Percentiles rank a stretch among this genome's conserved stretches.
These are phyloP conservation scores for Artibeus jamaicensis DNA, from an alignment of 2,797 vertebrate species.

Conservation along the genomic window DNA sequence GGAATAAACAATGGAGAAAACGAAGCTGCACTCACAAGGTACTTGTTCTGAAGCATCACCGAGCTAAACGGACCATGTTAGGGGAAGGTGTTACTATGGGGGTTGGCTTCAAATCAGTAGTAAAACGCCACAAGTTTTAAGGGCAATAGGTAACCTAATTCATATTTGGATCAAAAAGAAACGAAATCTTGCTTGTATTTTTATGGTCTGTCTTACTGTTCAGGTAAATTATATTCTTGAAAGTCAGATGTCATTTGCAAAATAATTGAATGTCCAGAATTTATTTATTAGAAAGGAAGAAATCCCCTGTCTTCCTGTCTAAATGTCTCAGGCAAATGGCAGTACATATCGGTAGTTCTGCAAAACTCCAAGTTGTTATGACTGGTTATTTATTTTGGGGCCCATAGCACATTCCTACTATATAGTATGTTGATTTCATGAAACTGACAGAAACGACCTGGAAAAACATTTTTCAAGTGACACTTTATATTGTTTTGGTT, in stretches of 20 bases:
- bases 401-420: neutral
- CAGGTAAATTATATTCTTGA: slow-evolving; percentile 28
- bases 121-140: neutral
- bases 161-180: slow-evolving; percentile 16
- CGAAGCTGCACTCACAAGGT: neutral
- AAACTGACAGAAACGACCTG: neutral
- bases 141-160: neutral
- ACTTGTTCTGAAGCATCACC: neutral
- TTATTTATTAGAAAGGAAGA: neutral
- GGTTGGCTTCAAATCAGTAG: neutral
- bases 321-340: neutral
- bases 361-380: neutral
- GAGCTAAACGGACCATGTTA: neutral
- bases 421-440: neutral
- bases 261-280: neutral
- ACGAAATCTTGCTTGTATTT: neutral
- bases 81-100: neutral
- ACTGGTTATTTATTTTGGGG: neutral
- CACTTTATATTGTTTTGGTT: neutral
- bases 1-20: slow-evolving; percentile 15
- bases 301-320: neutral
- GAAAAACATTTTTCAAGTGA: neutral
- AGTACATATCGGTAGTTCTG: neutral
- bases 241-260: neutral
- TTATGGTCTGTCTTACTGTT: neutral